Evolutionary conservation across 2,888 invertebrate species (phyloP).

Genomic region (Camponotus fellah): DNA sequence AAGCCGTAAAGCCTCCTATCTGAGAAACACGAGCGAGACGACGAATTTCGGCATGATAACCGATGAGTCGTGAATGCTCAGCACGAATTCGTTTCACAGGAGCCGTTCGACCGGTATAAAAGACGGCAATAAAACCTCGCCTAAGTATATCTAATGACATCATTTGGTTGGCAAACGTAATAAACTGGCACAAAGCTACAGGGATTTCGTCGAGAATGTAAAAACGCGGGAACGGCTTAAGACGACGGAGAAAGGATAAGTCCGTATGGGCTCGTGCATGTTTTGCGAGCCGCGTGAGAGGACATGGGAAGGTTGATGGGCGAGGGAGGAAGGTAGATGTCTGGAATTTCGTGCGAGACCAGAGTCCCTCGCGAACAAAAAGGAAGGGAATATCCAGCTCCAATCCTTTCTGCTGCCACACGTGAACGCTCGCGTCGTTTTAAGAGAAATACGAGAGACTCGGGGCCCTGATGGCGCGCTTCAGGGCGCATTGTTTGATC

Average conservation of each 20-base stretch:
- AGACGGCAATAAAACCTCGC: conserved; percentile 79
- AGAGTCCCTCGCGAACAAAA: conserved; percentile 53
- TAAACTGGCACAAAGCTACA: conserved; percentile 78
- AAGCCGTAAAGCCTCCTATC: background rate
- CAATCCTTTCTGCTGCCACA: conserved; percentile 54
- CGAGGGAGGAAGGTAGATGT: conserved; percentile 36
- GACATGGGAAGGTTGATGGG: conserved; percentile 5
- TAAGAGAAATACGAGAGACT: conserved; percentile 52
- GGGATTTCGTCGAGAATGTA: conserved; percentile 79
- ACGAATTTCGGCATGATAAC: conserved; percentile 73
- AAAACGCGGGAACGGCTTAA: conserved; percentile 72
- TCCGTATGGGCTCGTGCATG: conserved; percentile 35
- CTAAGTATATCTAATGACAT: conserved; percentile 84
- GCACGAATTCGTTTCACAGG: conserved; percentile 74
- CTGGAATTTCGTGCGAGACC: conserved; percentile 67
- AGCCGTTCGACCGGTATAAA: conserved; percentile 78
- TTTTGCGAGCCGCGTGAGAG: conserved; percentile 34
- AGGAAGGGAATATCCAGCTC: conserved; percentile 47
- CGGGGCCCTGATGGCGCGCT: conserved; percentile 18
- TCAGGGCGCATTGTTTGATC: conserved; percentile 55
- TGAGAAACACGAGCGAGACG: conserved; percentile 1
- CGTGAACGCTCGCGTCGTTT: conserved; percentile 55
- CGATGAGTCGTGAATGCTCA: conserved; percentile 70
- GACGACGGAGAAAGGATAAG: conserved; percentile 46
- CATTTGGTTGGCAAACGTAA: conserved; percentile 79